A percentile compares a stretch with the other conserved stretches of the same genome.
Conservation (phyloP, 2,797 vertebrate species). For the Thamnophis elegans region DNA sequence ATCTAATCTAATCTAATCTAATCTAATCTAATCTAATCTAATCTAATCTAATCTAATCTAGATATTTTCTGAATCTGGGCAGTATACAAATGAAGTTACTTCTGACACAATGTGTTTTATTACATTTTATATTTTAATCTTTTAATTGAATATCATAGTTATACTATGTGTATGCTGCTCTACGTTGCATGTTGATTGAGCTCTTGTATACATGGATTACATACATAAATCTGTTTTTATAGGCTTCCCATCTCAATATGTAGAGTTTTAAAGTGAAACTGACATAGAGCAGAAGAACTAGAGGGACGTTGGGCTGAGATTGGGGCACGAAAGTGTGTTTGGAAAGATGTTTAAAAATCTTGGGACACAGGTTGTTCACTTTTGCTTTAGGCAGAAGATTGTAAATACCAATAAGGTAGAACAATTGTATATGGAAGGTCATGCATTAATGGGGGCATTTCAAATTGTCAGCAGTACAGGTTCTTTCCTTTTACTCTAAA, state of each 20-base stretch:
- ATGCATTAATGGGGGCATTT: background rate
- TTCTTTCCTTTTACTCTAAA: background rate
- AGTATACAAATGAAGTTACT: background rate
- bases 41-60: background rate
- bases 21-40: background rate
- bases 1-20: background rate
- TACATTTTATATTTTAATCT: background rate
- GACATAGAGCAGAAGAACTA: background rate
- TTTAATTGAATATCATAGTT: background rate
- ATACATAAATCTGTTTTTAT: background rate
- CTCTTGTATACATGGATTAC: background rate
- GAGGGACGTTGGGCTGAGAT: background rate
- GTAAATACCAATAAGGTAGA: background rate
- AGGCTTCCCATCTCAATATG: background rate
- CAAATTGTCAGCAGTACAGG: background rate
- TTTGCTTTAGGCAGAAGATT: background rate
- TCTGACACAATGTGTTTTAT: background rate
- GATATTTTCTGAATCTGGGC: background rate
- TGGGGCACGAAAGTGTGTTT: background rate
- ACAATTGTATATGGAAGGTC: background rate
- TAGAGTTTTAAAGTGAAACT: background rate
- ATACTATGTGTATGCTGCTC: background rate
- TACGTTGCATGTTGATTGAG: background rate
- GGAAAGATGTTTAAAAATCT: background rate
- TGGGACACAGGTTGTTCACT: background rate